phyloP scores from a whole-genome alignment of 23 tunicate species.

The Trididemnum clinides region DNA sequence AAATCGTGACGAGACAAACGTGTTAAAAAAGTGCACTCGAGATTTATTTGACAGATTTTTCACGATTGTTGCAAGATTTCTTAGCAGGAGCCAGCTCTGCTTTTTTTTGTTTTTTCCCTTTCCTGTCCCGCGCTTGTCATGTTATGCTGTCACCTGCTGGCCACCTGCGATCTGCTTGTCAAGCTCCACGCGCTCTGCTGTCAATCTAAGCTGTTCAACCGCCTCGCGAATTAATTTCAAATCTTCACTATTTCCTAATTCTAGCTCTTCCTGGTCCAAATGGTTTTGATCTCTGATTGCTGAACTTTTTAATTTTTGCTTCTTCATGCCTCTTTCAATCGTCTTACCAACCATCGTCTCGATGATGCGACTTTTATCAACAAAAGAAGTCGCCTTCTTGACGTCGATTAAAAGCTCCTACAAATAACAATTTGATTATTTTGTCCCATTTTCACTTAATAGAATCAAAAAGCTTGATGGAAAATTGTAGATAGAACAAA shows the following conservation, averaged over 20 bases:
- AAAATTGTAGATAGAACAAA: too few relatives aligned
- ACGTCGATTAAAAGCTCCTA: slow-evolving; percentile 86
- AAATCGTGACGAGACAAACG: too few relatives aligned
- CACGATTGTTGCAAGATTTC: not conserved
- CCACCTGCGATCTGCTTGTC: slow-evolving; percentile 43
- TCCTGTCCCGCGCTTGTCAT: not conserved
- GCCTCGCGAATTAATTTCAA: slow-evolving; percentile 33
- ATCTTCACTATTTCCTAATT: not conserved
- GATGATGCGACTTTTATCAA: slow-evolving; percentile 57
- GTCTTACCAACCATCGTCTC: slow-evolving; percentile 75
- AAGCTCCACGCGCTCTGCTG: slow-evolving; percentile 74
- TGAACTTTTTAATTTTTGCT: not conserved
- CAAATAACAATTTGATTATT: not conserved
- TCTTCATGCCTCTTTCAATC: not conserved
- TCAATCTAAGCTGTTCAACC: slow-evolving; percentile 52
- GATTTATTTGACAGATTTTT: not conserved
- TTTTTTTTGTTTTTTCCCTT: not conserved
- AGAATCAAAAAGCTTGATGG: too few relatives aligned
- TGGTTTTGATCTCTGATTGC: not conserved
- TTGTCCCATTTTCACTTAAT: too few relatives aligned
- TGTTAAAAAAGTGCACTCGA: not conserved
- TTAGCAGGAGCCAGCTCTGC: too few relatives aligned
- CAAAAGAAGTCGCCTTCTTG: slow-evolving; percentile 45
- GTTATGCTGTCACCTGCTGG: slow-evolving; percentile 24
- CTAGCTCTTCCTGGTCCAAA: not conserved